These are phyloP conservation scores for Xiphophorus couchianus DNA, from an alignment of 2,113 vertebrate genomes.

Conservation along the genomic window DNA sequence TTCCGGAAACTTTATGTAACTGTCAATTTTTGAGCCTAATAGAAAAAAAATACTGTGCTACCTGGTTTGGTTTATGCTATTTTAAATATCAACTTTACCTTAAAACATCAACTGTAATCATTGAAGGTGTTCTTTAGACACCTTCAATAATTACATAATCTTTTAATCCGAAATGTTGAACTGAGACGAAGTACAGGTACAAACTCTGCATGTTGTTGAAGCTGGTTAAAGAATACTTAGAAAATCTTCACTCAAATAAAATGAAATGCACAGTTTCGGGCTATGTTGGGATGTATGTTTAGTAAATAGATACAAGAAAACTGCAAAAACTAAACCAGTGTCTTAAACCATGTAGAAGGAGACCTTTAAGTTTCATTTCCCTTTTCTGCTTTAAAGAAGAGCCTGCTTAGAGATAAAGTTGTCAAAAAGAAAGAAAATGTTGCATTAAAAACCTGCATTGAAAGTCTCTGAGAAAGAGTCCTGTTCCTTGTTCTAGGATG, in stretches of 20 bases:
- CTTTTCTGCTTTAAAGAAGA: conserved; percentile 3
- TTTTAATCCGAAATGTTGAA: too few relatives aligned
- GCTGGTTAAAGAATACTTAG: neutral
- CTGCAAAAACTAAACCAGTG: neutral
- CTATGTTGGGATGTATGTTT: neutral
- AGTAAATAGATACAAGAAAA: neutral
- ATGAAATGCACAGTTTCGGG: neutral
- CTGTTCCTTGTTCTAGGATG: neutral
- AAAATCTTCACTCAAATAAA: neutral
- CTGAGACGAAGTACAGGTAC: neutral
- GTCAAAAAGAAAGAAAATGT: neutral
- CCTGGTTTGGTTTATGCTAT: too few relatives aligned
- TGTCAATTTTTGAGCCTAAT: too few relatives aligned
- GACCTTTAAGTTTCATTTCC: conserved; percentile 13
- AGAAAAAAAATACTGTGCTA: too few relatives aligned
- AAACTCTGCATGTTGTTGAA: neutral
- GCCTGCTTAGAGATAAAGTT: neutral
- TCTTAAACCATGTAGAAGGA: neutral
- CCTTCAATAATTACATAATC: too few relatives aligned
- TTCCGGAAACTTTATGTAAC: too few relatives aligned
- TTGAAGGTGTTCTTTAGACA: too few relatives aligned
- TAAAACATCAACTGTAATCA: too few relatives aligned
- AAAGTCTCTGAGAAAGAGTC: neutral
- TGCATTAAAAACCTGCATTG: neutral
- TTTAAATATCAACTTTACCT: too few relatives aligned